Evolutionary conservation across 2,888 invertebrate genomes (phyloP).

Genomic region (Lepas anatifera): DNA sequence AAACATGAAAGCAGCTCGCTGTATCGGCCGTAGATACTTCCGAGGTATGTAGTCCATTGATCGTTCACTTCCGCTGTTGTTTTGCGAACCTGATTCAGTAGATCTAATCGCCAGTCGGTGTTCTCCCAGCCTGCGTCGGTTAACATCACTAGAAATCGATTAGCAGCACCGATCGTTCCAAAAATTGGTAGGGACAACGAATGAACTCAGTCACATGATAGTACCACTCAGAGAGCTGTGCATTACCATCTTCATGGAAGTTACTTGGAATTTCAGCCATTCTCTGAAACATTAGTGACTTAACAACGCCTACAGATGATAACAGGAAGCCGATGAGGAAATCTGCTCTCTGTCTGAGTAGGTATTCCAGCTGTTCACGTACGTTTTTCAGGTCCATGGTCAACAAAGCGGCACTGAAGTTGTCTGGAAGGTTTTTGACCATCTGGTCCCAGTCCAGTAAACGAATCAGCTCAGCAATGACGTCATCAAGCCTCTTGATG

Average conservation of each 20-base stretch:
- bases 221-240: neutral
- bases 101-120: neutral
- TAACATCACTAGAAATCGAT: neutral
- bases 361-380: neutral
- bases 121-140: neutral
- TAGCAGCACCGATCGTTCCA: neutral
- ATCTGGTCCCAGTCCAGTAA: neutral
- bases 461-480: neutral
- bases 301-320: neutral
- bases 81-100: neutral
- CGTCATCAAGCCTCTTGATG: neutral
- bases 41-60: neutral
- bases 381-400: neutral
- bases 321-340: neutral
- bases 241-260: neutral
- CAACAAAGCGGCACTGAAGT: neutral
- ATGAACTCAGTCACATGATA: neutral
- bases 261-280: neutral
- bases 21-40: neutral
- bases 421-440: neutral
- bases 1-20: neutral
- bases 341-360: neutral
- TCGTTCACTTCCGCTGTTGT: neutral
- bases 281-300: neutral
- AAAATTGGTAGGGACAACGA: neutral